These are phyloP conservation scores for Acanthopagrus latus DNA, from an alignment of 2,797 vertebrate species.

Conservation along the genomic window DNA sequence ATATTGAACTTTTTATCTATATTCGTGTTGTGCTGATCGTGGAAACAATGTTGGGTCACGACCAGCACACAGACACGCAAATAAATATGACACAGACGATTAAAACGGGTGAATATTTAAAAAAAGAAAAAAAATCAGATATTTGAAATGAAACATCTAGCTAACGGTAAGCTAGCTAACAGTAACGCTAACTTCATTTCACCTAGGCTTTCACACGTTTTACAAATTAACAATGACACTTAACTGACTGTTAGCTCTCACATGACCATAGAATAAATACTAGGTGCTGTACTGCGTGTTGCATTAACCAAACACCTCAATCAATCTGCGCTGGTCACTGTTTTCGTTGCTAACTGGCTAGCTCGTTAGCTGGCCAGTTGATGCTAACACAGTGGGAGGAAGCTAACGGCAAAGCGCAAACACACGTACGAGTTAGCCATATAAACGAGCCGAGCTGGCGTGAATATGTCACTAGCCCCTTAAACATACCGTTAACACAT, in stretches of 20 bases:
- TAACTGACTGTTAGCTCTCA: background rate
- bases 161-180: no score
- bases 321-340: slow-evolving; percentile 10
- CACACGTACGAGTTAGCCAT: background rate
- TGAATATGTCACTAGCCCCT: rapidly evolving
- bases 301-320: background rate
- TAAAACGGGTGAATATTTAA: background rate
- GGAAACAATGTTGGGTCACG: background rate
- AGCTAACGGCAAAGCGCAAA: slow-evolving; percentile 26
- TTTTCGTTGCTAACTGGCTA: slow-evolving; percentile 29
- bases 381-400: slow-evolving; percentile 44
- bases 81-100: background rate
- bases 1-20: background rate
- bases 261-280: background rate
- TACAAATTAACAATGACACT: background rate
- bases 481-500: slow-evolving; percentile 78
- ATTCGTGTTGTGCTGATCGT: no score
- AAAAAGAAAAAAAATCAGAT: no score
- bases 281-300: rapidly evolving
- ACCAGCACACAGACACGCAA: background rate
- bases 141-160: background rate
- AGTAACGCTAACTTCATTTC: background rate
- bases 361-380: slow-evolving; percentile 31
- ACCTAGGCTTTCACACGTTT: background rate
- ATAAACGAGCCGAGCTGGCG: rapidly evolving